phyloP scores from a whole-genome alignment of 2,888 invertebrate species.

The Macrosoma leucophasiata region DNA sequence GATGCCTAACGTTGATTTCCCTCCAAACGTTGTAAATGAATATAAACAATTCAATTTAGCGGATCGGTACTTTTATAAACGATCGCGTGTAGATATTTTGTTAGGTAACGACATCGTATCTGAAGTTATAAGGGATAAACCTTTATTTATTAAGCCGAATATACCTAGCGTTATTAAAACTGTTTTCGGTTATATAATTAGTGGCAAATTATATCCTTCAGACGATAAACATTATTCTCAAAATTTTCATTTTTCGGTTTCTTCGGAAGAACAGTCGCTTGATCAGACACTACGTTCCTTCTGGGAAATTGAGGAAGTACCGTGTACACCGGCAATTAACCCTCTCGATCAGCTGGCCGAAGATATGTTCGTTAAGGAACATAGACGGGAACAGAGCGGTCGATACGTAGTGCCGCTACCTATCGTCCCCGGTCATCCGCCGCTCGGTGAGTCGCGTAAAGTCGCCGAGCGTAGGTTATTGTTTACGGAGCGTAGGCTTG shows the following conservation, averaged over 20 bases:
- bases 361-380: neutral
- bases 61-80: slow-evolving; percentile 2
- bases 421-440: neutral
- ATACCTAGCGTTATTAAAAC: neutral
- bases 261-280: neutral
- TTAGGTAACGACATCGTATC: slow-evolving; percentile 1
- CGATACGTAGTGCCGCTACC: neutral
- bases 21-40: neutral
- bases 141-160: neutral
- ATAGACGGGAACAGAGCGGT: slow-evolving; percentile 1
- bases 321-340: neutral
- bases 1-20: slow-evolving; percentile 1
- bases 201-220: slow-evolving; percentile 2
- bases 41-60: slow-evolving; percentile 2
- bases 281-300: slow-evolving; percentile 2
- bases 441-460: slow-evolving; percentile 1
- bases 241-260: neutral
- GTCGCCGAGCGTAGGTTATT: slow-evolving; percentile 3
- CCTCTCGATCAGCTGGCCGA: neutral
- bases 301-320: neutral
- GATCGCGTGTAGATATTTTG: slow-evolving; percentile 1
- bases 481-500: neutral
- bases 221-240: neutral
- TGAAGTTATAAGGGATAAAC: slow-evolving; percentile 1
- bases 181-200: slow-evolving; percentile 1